Evolutionary conservation across 2,113 vertebrate genomes (phyloP).

Genomic region (Regulus satrapa): DNA sequence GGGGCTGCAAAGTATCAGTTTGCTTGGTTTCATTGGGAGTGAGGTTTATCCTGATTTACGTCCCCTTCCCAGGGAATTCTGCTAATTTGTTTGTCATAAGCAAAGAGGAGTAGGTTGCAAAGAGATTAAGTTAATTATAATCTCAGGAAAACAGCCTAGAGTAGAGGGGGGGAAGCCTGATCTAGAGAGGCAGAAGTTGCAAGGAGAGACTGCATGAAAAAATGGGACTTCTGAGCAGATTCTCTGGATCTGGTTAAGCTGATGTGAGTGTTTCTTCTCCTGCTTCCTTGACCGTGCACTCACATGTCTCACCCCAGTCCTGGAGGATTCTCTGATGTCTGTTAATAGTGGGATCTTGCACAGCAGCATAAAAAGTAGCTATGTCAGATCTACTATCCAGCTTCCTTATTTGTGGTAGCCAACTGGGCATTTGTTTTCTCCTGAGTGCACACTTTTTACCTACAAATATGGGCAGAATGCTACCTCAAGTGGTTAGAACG

Average conservation of each 20-base stretch:
- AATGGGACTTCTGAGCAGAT: neutral
- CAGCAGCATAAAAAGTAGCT: neutral
- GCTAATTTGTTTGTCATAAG: neutral
- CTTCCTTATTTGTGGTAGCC: neutral
- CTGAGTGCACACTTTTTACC: neutral
- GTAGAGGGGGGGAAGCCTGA: neutral
- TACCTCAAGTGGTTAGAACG: neutral
- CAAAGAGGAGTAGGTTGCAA: neutral
- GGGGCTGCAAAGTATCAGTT: neutral
- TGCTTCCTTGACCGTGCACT: fast-evolving
- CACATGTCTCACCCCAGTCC: fast-evolving
- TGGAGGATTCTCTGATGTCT: neutral
- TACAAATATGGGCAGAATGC: neutral
- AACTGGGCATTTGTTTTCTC: neutral
- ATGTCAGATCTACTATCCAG: neutral
- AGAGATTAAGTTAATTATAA: neutral
- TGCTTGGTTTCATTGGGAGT: neutral
- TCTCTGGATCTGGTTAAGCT: neutral
- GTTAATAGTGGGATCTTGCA: neutral
- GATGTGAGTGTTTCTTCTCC: neutral
- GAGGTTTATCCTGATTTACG: neutral
- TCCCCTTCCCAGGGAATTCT: neutral
- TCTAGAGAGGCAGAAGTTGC: neutral
- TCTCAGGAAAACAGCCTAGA: neutral
- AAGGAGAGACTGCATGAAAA: neutral